Evolutionary conservation across 2,797 vertebrate genomes (phyloP), one percentile per base, ranked within the genome.

Genomic region (Helarctos malayanus): DNA sequence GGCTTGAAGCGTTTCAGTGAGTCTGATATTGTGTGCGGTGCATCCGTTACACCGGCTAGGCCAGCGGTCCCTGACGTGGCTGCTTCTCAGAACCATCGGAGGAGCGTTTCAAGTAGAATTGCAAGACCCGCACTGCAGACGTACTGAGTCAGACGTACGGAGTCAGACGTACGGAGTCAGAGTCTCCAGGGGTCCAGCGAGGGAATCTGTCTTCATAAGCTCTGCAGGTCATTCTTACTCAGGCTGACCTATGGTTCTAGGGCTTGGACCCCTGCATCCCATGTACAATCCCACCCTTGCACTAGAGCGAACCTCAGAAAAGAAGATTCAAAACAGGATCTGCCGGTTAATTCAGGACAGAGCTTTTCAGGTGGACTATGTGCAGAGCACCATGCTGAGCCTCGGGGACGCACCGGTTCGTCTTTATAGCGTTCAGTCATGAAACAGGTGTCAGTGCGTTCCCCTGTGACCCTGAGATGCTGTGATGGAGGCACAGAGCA

Each of bases 1-100:
- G 10, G 8, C 75, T 71, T 78, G 45, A 88, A 69, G 69, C 83
- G 12, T 90, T 88, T 94, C 86, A 79, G n/a, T 86, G 56, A 21
- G 12, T 68, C 71, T n/a, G 49, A 57, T 81, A 49, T 63, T 54
- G 16, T 93, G 96, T 91, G 59, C 5, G 89, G 5, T 83, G 91
- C 35, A 75, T 90, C 75, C n/a, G 3, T 90, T 79, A 54, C n/a
- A 18, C 38, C 35, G 14, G 47, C 75, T 52, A 54, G 89, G 47
- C 75, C 91, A 71, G 63, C 56, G 57, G 59, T 69, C 75, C 45
- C 56, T 65, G 71, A 80, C 54, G 78, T 95, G 61, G 12, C 25
- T 87, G 5, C 32, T 15, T 83, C 32, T 57, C 25, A 59, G 11
- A 89, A 68, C 86, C 59, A 47, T 41, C 12, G 23, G 19, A 54